Evolutionary conservation across 2,888 invertebrate genomes (phyloP).

Genomic region (Agrilus cyanescens): DNA sequence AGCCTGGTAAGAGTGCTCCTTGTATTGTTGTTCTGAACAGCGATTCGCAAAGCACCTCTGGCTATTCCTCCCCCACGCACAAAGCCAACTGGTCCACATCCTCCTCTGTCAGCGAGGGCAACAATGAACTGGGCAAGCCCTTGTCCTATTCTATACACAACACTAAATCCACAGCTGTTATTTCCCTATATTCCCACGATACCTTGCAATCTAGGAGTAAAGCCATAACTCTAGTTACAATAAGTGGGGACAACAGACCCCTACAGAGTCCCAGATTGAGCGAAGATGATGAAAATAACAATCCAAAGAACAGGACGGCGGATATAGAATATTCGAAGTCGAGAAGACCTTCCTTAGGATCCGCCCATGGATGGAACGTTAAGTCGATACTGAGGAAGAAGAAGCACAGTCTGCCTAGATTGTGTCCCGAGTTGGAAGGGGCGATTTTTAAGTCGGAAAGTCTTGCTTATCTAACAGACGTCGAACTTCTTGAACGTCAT

Average conservation of each 20-base stretch:
- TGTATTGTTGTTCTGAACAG: conserved; percentile 30
- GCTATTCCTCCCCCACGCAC: conserved; percentile 38
- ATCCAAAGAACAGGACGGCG: conserved; percentile 8
- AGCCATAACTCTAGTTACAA: conserved; percentile 35
- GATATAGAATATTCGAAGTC: conserved; percentile 5
- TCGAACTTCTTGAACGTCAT: conserved; percentile 40
- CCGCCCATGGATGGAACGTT: conserved; percentile 25
- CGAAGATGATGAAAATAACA: conserved; percentile 9
- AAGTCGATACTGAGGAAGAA: conserved; percentile 32
- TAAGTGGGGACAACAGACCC: conserved; percentile 26
- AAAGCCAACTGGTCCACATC: conserved; percentile 33
- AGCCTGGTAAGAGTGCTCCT: conserved; percentile 29
- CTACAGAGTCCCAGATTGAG: conserved; percentile 5
- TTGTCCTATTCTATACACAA: conserved; percentile 35
- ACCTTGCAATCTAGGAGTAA: conserved; percentile 26
- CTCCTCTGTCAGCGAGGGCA: conserved; percentile 33
- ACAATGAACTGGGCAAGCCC: conserved; percentile 26
- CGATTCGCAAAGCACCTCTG: conserved; percentile 39
- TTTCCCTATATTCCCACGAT: conserved; percentile 29
- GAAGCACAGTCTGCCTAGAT: conserved; percentile 27
- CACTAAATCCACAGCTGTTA: conserved; percentile 35
- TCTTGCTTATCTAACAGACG: conserved; percentile 38
- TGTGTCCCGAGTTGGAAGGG: conserved; percentile 38
- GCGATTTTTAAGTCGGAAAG: conserved; percentile 41
- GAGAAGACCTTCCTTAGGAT: conserved; percentile 12